Percentiles rank a stretch among this genome's conserved stretches.
Conservation (phyloP, 2,888 invertebrate species). For the Limnephilus rhombicus region DNA sequence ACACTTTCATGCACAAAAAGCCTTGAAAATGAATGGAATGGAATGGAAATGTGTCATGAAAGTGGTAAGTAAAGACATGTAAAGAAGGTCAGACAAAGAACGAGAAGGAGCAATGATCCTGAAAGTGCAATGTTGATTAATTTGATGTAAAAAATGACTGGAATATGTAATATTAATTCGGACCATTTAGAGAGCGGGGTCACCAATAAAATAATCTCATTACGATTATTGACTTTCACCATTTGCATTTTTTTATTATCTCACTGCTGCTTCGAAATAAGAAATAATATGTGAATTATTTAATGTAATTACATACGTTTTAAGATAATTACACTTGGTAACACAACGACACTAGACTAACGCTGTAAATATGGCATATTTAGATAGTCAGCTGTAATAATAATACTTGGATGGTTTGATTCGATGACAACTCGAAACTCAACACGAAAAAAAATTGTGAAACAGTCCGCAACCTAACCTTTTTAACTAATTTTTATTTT, state of each 20-base stretch:
- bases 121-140: slow-evolving; percentile 10
- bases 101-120: slow-evolving; percentile 9
- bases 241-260: neutral
- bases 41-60: too few species aligned
- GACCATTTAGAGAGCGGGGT: slow-evolving; percentile 17
- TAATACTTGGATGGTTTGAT: too few species aligned
- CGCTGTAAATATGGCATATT: neutral
- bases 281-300: neutral
- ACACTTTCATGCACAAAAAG: neutral
- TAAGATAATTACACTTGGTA: neutral
- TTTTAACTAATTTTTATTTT: too few species aligned
- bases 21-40: neutral
- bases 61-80: neutral
- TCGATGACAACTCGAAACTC: too few species aligned
- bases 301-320: neutral
- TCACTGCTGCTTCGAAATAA: neutral
- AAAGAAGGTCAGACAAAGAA: slow-evolving; percentile 20
- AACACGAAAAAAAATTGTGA: too few species aligned
- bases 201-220: neutral
- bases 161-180: neutral
- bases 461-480: too few species aligned
- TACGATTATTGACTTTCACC: neutral
- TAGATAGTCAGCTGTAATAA: too few species aligned
- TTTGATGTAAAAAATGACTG: neutral
- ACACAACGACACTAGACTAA: neutral